A percentile compares a stretch with the other conserved stretches of the same genome.
These are phyloP conservation scores for Oreortyx pictus DNA, from an alignment of 2,797 vertebrate genomes.

Conservation along the genomic window DNA sequence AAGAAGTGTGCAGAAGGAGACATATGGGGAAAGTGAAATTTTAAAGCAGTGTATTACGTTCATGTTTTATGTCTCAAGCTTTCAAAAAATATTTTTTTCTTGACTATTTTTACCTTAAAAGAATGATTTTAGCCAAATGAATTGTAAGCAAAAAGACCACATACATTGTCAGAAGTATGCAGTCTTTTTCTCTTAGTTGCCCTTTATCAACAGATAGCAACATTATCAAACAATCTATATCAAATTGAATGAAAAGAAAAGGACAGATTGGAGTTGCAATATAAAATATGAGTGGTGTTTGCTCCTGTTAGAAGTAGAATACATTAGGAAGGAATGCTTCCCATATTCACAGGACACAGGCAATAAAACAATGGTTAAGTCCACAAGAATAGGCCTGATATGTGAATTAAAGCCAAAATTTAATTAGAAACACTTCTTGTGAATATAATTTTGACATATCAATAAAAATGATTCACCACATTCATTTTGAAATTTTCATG, in stretches of 20 bases:
- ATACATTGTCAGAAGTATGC: not conserved
- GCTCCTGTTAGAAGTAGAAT: not conserved
- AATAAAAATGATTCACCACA: not conserved
- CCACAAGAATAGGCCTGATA: not conserved
- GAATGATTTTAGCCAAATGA: not conserved
- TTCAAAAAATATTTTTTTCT: not conserved
- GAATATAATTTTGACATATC: not conserved
- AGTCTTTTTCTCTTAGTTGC: not conserved
- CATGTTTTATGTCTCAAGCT: not conserved
- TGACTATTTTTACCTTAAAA: not conserved
- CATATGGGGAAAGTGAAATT: not conserved
- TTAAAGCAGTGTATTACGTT: not conserved
- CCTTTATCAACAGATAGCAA: not conserved
- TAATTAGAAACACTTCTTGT: not conserved
- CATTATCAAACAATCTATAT: not conserved
- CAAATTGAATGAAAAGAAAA: not conserved
- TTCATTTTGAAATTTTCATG: too few relatives aligned
- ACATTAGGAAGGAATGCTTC: not conserved
- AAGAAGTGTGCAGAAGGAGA: not conserved
- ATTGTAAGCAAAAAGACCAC: not conserved
- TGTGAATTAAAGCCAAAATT: not conserved
- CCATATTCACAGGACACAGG: accelerated
- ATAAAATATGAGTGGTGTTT: not conserved
- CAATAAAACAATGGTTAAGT: not conserved
- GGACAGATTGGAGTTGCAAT: not conserved